Conservation (phyloP, 2,797 vertebrate genomes). For the Strix occidentalis region DNA sequence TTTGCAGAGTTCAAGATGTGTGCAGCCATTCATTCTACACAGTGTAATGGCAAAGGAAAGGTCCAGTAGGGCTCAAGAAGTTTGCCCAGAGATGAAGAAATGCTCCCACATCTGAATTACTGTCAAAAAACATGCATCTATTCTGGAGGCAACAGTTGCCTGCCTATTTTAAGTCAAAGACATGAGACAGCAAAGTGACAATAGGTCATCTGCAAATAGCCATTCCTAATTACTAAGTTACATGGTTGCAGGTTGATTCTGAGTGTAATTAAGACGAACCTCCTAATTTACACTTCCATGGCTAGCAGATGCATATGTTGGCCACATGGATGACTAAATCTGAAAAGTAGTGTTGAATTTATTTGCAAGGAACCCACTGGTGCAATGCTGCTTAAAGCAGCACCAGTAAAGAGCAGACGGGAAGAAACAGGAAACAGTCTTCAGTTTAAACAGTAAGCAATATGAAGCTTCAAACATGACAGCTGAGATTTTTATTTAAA, state of each 20-base stretch:
- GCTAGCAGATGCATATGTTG: not conserved
- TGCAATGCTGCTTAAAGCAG: not conserved
- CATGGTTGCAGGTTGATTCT: not conserved
- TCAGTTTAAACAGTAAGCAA: not conserved
- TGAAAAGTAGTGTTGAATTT: not conserved
- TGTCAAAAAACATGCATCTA: accelerated
- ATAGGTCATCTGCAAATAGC: not conserved
- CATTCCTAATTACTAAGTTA: not conserved
- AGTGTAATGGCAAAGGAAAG: not conserved
- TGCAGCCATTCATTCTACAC: not conserved
- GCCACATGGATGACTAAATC: not conserved
- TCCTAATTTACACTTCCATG: not conserved
- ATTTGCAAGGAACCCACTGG: not conserved
- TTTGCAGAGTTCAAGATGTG: not conserved
- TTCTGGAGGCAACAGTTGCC: not conserved
- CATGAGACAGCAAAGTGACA: not conserved
- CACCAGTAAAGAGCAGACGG: not conserved
- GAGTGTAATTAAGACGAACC: not conserved
- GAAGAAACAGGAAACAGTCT: not conserved
- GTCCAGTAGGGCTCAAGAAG: not conserved
- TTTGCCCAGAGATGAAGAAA: not conserved
- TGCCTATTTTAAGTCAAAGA: not conserved
- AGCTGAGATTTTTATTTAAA: not conserved
- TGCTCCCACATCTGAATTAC: not conserved
- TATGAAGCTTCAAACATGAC: not conserved